phyloP scores from a whole-genome alignment of 2,113 vertebrate genomes.

The Regulus satrapa region DNA sequence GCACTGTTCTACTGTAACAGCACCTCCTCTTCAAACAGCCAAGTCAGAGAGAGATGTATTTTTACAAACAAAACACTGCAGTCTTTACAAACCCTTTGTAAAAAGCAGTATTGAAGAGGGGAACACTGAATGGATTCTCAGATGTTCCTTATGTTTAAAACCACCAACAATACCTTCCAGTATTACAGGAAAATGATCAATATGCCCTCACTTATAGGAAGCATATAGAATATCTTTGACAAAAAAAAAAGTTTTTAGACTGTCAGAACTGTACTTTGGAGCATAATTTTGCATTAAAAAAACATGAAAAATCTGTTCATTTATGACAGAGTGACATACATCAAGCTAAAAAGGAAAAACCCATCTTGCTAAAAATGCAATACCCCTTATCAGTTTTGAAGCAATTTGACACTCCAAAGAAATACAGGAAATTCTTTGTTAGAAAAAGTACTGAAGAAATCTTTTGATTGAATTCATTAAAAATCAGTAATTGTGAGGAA shows the following conservation, averaged over 20 bases:
- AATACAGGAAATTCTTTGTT: background rate
- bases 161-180: background rate
- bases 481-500: background rate
- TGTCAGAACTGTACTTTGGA: background rate
- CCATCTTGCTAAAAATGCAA: background rate
- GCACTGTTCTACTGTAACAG: background rate
- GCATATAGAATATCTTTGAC: background rate
- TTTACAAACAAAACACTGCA: background rate
- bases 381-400: background rate
- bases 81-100: background rate
- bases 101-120: background rate
- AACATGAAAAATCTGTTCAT: background rate
- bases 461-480: background rate
- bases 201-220: background rate
- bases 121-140: background rate
- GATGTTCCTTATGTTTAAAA: background rate
- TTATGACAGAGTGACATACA: background rate
- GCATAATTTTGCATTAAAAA: background rate
- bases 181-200: background rate
- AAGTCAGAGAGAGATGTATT: background rate
- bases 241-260: background rate
- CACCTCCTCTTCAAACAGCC: background rate
- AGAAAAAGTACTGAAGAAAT: background rate
- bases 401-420: background rate
- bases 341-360: background rate